Evolutionary conservation across 2,888 invertebrate genomes (phyloP), one percentile per base, ranked within the genome.

Genomic region (Hirudinaria manillensis): DNA sequence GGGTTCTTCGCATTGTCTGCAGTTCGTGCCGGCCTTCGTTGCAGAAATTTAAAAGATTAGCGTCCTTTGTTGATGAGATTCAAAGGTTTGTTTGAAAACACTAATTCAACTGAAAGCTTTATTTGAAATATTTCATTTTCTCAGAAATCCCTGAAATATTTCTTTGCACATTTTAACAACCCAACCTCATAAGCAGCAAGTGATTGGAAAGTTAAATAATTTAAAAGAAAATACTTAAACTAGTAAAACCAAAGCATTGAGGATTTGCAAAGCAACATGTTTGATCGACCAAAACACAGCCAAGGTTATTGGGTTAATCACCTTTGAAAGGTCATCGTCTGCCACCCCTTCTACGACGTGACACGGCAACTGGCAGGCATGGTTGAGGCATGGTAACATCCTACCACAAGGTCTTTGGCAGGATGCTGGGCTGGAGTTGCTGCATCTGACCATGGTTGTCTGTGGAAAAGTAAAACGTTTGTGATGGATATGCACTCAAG

Each of bases 301-400:
- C 53, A 21, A 16, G 21, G 21, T 21, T 16, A 53, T 21, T n/a
- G 13, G 10, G 13, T 10, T 3, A 10, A 61, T 29, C 61, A 27
- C 29, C 29, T 34, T 34, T 13, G 36, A 34, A 68, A 29, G 16
- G 7, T 32, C 68, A 13, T 68, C 68, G n/a, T 32, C 68, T 2
- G 53, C 32, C 24, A 27, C 72, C 27, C 78, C 81, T 13, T 79
- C 81, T n/a, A 85, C 82, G 21, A 76, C 77, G 80, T 95, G 95
- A 83, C 95, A 95, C 24, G 88, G 85, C 72, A 89, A 82, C 24
- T 86, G 83, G 83, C 95, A 95, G 0, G 82, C 87, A 83, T 87
- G 87, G 80, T 87, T 87, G 19, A 82, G 82, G 81, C 87, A 87
- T 2, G 80, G 70, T 73, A 87, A 80, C 6, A 75, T 27, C 21